Conservation (phyloP, 2,888 invertebrate species). For the Drosophila tanythrix region DNA sequence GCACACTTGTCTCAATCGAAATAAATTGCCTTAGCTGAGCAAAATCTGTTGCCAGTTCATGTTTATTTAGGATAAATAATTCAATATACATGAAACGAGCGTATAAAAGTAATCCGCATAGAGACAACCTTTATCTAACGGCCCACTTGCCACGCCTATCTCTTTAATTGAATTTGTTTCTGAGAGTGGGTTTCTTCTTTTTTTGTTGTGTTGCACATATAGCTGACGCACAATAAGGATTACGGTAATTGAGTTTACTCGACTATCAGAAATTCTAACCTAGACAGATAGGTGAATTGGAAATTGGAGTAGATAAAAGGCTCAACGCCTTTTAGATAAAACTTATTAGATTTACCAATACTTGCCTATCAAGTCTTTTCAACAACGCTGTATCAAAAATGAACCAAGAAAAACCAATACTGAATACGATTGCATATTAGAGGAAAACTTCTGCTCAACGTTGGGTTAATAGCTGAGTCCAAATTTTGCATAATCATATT, state of each 20-base stretch:
- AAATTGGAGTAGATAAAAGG: neutral
- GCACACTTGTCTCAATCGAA: conserved; percentile 37
- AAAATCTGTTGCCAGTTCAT: conserved; percentile 71
- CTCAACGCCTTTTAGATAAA: neutral
- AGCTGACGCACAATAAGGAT: conserved; percentile 51
- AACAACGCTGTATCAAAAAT: neutral
- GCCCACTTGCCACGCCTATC: conserved; percentile 57
- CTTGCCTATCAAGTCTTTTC: neutral
- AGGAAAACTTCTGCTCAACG: neutral
- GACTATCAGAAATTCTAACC: conserved; percentile 7
- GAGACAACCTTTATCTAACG: conserved; percentile 46
- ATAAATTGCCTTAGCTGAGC: conserved; percentile 50
- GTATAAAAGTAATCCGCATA: conserved; percentile 48
- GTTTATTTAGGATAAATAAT: conserved; percentile 80
- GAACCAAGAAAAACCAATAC: neutral
- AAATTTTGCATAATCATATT: neutral
- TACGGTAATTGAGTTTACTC: neutral
- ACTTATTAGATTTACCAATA: neutral
- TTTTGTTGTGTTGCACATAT: conserved; percentile 32
- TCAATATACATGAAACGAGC: conserved; percentile 66
- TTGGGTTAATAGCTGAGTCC: neutral
- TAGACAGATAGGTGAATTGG: neutral
- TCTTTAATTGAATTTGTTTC: conserved; percentile 71
- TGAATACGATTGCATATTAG: neutral
- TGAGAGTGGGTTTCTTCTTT: conserved; percentile 31